phyloP scores from a whole-genome alignment of 2,888 invertebrate species.

The Drosophila histrio region DNA sequence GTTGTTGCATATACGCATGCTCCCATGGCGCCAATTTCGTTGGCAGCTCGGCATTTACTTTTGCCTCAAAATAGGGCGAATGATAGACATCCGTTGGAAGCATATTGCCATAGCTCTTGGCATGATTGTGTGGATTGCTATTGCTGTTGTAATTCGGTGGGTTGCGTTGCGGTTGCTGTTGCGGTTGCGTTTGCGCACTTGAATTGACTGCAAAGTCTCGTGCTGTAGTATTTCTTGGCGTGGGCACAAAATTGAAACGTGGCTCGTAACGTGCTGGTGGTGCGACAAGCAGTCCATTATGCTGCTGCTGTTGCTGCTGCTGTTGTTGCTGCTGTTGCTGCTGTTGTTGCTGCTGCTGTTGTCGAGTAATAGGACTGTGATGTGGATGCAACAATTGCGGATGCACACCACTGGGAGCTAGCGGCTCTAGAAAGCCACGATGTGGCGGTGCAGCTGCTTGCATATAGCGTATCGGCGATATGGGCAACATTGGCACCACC shows the following conservation, averaged over 20 bases:
- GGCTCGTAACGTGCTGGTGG: constrained; percentile 51
- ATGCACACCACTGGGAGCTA: constrained; percentile 44
- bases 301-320: constrained; percentile 26
- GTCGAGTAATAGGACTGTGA: constrained; percentile 61
- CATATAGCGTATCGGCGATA: constrained; percentile 72
- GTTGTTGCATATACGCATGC: constrained; percentile 44
- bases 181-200: constrained; percentile 30
- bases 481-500: constrained; percentile 43
- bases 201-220: constrained; percentile 46
- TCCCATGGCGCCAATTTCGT: constrained; percentile 52
- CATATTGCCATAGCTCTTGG: constrained; percentile 53
- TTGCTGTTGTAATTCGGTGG: constrained; percentile 73
- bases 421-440: constrained; percentile 56
- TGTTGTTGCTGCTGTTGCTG: constrained; percentile 38
- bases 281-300: constrained; percentile 54
- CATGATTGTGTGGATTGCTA: constrained; percentile 45
- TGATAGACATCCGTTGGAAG: constrained; percentile 67
- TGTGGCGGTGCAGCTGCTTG: constrained; percentile 19
- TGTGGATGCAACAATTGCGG: constrained; percentile 54
- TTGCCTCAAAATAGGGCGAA: constrained; percentile 40
- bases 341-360: constrained; percentile 30
- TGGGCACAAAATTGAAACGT: constrained; percentile 56
- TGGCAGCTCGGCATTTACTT: constrained; percentile 36
- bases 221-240: constrained; percentile 40
- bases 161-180: constrained; percentile 60